Percentiles rank a stretch among this genome's conserved stretches.
These are phyloP conservation scores for Apamea crenata DNA, from an alignment of 2,888 invertebrate species.

Conservation along the genomic window DNA sequence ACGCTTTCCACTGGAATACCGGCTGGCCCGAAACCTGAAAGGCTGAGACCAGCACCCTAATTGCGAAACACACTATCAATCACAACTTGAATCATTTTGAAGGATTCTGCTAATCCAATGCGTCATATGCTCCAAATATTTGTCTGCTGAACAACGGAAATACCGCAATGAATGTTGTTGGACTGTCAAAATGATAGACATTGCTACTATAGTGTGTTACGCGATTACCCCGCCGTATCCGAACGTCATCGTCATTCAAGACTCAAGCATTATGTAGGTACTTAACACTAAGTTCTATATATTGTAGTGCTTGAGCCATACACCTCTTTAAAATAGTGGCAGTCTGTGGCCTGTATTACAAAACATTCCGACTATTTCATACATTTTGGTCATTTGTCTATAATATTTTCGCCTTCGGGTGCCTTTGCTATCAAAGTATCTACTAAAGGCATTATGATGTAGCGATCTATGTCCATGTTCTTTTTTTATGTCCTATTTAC, in stretches of 20 bases:
- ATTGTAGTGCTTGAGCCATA: background rate
- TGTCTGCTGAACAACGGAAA: too few relatives aligned
- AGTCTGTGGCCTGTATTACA: too few relatives aligned
- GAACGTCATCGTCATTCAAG: background rate
- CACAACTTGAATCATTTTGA: too few relatives aligned
- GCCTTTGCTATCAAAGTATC: background rate
- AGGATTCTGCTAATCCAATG: too few relatives aligned
- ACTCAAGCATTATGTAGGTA: background rate
- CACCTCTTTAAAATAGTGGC: too few relatives aligned
- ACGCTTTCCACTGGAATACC: background rate
- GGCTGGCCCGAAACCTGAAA: background rate
- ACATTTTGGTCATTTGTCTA: background rate
- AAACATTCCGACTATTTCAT: background rate
- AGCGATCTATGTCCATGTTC: background rate
- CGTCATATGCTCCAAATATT: too few relatives aligned
- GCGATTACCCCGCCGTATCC: background rate
- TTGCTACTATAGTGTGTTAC: too few relatives aligned
- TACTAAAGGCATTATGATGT: background rate
- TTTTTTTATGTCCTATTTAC: conserved; percentile 17
- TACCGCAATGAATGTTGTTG: too few relatives aligned
- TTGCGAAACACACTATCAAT: too few relatives aligned
- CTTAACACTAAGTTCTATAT: background rate
- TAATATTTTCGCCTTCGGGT: background rate
- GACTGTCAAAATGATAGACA: too few relatives aligned
- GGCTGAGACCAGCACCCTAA: background rate